Conservation (phyloP, 37 sponge, comb jelly and placozoan species). For the Haliclona indistincta region DNA sequence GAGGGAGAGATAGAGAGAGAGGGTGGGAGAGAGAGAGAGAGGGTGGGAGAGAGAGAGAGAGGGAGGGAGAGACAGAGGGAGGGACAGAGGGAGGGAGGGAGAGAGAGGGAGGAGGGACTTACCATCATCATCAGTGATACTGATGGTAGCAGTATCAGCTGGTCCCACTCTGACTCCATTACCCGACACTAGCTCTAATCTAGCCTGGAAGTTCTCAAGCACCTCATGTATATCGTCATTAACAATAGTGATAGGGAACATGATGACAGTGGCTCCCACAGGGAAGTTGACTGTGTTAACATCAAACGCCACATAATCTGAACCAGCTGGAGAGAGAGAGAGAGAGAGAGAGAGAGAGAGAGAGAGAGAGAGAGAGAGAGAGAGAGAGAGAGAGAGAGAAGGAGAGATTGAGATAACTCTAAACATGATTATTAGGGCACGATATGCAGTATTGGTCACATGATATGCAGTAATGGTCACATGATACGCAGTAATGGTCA, state of each 20-base stretch:
- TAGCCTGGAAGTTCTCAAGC: constrained; percentile 1
- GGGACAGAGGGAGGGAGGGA: background rate
- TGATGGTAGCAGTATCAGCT: constrained; percentile 13
- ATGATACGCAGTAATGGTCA: too few relatives aligned
- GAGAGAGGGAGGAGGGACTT: background rate
- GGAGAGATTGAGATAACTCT: too few relatives aligned
- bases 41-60: too few relatives aligned
- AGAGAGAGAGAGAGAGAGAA: too few relatives aligned
- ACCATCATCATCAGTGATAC: constrained; percentile 35
- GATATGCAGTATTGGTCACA: too few relatives aligned
- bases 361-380: too few relatives aligned
- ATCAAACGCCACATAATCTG: constrained; percentile 9
- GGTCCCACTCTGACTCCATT: background rate
- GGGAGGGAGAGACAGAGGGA: too few relatives aligned
- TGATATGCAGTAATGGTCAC: too few relatives aligned
- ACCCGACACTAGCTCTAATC: background rate
- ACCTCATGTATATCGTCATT: background rate
- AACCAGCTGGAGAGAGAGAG: too few relatives aligned
- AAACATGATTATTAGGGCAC: background rate
- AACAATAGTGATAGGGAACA: background rate
- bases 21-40: too few relatives aligned
- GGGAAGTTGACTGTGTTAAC: background rate
- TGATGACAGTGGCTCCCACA: background rate
- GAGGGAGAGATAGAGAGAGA: too few relatives aligned
- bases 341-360: too few relatives aligned